Conservation (phyloP, 2,888 invertebrate genomes). For the Seira musarum region DNA sequence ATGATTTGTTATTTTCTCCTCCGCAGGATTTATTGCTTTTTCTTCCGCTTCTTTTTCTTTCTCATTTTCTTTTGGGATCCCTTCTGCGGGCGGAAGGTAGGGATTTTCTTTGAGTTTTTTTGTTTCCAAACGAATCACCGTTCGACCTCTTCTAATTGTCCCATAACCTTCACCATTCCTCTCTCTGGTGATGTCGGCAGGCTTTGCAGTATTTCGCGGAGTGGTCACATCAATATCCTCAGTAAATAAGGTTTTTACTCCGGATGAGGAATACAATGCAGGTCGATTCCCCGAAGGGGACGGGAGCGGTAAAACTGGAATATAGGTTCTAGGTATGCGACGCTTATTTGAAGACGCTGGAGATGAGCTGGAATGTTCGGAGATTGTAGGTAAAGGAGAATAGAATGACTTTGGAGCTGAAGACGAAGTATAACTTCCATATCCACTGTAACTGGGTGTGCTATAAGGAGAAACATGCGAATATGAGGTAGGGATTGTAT, state of each 20-base stretch:
- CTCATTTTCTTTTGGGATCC: neutral
- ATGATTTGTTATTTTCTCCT: constrained; percentile 22
- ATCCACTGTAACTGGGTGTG: constrained; percentile 36
- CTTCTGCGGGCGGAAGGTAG: constrained; percentile 43
- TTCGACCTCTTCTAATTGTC: constrained; percentile 81
- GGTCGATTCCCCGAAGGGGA: constrained; percentile 41
- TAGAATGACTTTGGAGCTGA: constrained; percentile 45
- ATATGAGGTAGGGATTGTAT: constrained; percentile 26
- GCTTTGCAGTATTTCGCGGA: constrained; percentile 70
- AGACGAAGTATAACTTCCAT: constrained; percentile 39
- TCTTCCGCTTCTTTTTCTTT: constrained; percentile 18
- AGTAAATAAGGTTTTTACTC: constrained; percentile 73
- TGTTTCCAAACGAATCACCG: constrained; percentile 83
- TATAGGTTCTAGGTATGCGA: constrained; percentile 52
- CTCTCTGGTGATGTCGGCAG: constrained; percentile 62
- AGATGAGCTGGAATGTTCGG: constrained; percentile 64
- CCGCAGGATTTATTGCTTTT: neutral
- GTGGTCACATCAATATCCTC: constrained; percentile 89
- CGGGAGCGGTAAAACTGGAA: constrained; percentile 52
- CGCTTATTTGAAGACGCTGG: constrained; percentile 31
- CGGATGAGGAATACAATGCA: constrained; percentile 72
- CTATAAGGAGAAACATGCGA: constrained; percentile 33
- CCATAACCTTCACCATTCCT: constrained; percentile 74
- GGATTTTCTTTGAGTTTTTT: constrained; percentile 68
- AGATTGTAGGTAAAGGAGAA: constrained; percentile 60